phyloP scores from a whole-genome alignment of 2,113 vertebrate genomes.

The Thomomys bottae region DNA sequence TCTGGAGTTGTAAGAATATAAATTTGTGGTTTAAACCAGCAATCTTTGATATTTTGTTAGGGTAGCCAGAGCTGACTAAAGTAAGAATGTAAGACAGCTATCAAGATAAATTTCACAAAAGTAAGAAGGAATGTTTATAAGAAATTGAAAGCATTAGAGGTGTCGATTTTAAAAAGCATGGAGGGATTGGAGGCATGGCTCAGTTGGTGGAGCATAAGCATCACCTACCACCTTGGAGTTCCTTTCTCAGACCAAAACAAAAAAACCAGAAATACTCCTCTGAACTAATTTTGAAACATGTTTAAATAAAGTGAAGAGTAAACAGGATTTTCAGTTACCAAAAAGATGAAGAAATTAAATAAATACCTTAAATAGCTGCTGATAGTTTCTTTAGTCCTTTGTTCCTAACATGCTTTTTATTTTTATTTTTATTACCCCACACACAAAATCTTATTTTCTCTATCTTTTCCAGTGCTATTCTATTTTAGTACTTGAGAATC shows the following conservation, averaged over 20 bases:
- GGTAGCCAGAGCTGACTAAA: neutral
- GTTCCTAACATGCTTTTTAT: no score
- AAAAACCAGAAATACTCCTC: neutral
- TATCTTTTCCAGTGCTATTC: conserved; percentile 61
- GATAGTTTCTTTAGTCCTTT: neutral
- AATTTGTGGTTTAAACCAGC: conserved; percentile 37
- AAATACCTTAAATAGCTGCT: conserved; percentile 30
- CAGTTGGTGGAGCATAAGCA: no score
- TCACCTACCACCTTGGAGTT: no score
- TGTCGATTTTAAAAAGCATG: conserved; percentile 47
- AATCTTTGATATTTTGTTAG: conserved; percentile 25
- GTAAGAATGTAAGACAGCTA: neutral
- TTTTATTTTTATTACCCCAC: no score
- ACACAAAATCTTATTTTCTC: conserved; percentile 45
- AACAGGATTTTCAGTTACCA: conserved; percentile 39
- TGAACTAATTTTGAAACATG: conserved; percentile 14
- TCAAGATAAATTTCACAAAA: conserved; percentile 26
- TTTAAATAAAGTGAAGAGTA: neutral
- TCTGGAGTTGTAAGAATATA: conserved; percentile 20
- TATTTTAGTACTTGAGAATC: conserved; percentile 73
- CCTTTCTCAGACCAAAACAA: no score
- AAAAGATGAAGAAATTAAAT: conserved; percentile 52
- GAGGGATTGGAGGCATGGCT: no score
- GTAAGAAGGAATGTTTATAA: conserved; percentile 12
- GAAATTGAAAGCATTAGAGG: conserved; percentile 37